phyloP scores from a whole-genome alignment of 2,888 invertebrate genomes.

The Rotaria sp. region DNA sequence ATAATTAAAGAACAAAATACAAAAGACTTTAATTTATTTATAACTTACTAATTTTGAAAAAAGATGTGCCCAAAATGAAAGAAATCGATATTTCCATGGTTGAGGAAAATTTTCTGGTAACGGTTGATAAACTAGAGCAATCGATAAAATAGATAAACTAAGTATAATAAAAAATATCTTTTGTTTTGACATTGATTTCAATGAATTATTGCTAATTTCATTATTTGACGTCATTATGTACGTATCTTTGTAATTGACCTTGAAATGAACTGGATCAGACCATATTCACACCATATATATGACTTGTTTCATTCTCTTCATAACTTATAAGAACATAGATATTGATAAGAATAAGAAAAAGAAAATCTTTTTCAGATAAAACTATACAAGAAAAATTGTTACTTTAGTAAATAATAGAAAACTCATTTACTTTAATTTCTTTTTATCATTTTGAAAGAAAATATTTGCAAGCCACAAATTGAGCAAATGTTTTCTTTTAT shows the following conservation, averaged over 20 bases:
- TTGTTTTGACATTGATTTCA: not conserved
- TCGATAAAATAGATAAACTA: not conserved
- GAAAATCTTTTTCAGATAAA: not conserved
- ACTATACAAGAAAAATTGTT: not conserved
- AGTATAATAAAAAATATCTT: not conserved
- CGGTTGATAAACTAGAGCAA: slow-evolving; percentile 30
- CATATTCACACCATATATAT: slow-evolving; percentile 13
- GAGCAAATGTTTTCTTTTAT: not conserved
- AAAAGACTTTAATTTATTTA: not conserved
- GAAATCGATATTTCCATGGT: slow-evolving; percentile 40
- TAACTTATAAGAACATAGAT: not conserved
- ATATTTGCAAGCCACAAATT: not conserved
- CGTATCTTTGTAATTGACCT: not conserved
- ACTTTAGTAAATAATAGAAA: not conserved
- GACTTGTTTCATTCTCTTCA: not conserved
- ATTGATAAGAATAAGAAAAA: not conserved
- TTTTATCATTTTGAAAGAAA: not conserved
- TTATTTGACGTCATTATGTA: not conserved
- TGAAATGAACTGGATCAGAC: not conserved
- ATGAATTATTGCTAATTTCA: not conserved
- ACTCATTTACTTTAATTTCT: not conserved
- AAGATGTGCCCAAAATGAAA: slow-evolving; percentile 37
- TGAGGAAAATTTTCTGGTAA: slow-evolving; percentile 38
- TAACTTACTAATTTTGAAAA: slow-evolving; percentile 26
- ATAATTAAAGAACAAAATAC: not conserved